Percentiles rank a stretch among this genome's conserved stretches.
These are phyloP conservation scores for Drosophila ogumai DNA, from an alignment of 1,140 invertebrate species.

Conservation along the genomic window DNA sequence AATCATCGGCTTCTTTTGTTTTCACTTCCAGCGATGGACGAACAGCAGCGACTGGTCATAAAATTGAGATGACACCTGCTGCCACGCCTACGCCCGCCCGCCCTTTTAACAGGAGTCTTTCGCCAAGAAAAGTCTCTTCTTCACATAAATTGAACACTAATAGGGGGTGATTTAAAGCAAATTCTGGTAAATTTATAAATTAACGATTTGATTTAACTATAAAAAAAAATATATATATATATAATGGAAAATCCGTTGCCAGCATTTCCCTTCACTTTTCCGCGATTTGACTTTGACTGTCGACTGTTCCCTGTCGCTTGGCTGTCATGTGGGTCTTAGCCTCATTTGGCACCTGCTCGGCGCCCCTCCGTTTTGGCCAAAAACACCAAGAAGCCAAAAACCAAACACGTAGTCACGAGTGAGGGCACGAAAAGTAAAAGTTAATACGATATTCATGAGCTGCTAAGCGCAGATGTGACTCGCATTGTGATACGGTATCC, in stretches of 20 bases:
- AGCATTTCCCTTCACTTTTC: constrained; percentile 1
- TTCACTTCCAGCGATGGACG: constrained; percentile 44
- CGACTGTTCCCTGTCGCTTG: constrained; percentile 23
- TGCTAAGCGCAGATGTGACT: constrained; percentile 83
- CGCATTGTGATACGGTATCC: constrained; percentile 69
- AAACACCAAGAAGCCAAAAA: constrained; percentile 37
- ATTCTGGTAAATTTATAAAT: background rate
- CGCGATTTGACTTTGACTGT: constrained; percentile 2
- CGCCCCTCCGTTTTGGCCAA: background rate
- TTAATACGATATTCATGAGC: constrained; percentile 84
- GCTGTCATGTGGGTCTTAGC: constrained; percentile 17
- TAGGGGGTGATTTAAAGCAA: constrained; percentile 3
- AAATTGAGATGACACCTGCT: constrained; percentile 37
- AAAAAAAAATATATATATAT: no score
- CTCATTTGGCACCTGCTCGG: constrained; percentile 45
- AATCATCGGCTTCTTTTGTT: constrained; percentile 48
- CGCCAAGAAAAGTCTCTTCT: background rate
- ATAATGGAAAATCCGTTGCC: background rate
- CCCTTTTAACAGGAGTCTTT: no score
- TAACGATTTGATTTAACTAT: background rate
- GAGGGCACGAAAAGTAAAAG: constrained; percentile 72
- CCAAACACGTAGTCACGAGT: constrained; percentile 50
- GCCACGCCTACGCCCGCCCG: constrained; percentile 13
- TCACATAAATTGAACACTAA: background rate
- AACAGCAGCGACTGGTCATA: constrained; percentile 47